A percentile compares a stretch with the other conserved stretches of the same genome.
Conservation (phyloP, 2,888 invertebrate genomes). For the Cepaea hortensis region DNA sequence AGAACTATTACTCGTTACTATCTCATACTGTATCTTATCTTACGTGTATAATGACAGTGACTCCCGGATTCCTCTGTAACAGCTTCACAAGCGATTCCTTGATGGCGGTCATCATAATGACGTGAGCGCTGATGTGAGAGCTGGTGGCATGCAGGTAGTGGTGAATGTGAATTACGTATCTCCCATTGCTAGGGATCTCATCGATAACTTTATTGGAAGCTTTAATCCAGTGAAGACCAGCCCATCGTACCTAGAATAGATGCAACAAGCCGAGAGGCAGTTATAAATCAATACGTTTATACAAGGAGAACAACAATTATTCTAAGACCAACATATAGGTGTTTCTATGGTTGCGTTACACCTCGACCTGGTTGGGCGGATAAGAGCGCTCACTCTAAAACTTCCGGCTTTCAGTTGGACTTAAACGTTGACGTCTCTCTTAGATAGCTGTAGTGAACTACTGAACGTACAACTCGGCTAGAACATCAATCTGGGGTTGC, state of each 20-base stretch:
- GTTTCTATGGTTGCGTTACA: too few species aligned
- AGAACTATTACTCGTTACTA: too few species aligned
- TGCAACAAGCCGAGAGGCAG: background rate
- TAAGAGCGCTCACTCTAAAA: too few species aligned
- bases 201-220: conserved; percentile 25
- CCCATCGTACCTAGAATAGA: background rate
- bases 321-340: background rate
- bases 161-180: conserved; percentile 3
- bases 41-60: conserved; percentile 13
- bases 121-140: conserved; percentile 19
- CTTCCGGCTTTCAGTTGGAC: too few species aligned
- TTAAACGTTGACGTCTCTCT: too few species aligned
- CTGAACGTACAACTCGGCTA: too few species aligned
- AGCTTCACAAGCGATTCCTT: conserved; percentile 1
- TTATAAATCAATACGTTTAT: background rate
- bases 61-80: conserved; percentile 7
- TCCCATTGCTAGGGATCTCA: conserved; percentile 8
- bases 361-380: too few species aligned
- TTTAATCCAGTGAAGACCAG: background rate
- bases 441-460: too few species aligned
- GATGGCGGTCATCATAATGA: conserved; percentile 9
- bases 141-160: conserved; percentile 27
- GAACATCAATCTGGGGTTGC: too few species aligned
- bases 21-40: too few species aligned
- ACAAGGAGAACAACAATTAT: background rate